A percentile compares a stretch with the other conserved stretches of the same genome.
Conservation (phyloP, 2,888 invertebrate species). For the Portevinia maculata region DNA sequence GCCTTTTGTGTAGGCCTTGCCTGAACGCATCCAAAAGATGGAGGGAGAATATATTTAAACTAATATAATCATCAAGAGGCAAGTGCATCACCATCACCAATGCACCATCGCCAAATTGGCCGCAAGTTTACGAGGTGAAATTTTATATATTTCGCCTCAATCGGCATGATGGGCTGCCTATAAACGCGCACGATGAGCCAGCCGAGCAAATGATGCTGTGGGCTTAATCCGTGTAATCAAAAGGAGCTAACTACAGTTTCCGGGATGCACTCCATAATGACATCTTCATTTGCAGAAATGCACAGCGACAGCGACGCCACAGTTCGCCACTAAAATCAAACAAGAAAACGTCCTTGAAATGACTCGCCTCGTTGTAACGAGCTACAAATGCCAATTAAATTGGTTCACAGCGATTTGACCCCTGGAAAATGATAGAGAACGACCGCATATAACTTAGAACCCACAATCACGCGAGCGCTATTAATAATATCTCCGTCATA, state of each 20-base stretch:
- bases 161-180: conserved; percentile 33
- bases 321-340: not conserved
- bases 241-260: conserved; percentile 54
- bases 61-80: conserved; percentile 66
- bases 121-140: conserved; percentile 70
- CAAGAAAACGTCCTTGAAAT: conserved; percentile 42
- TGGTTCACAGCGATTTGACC: conserved; percentile 72
- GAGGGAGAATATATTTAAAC: conserved; percentile 41
- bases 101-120: conserved; percentile 51
- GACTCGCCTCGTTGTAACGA: conserved; percentile 63
- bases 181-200: conserved; percentile 29
- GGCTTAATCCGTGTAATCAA: conserved; percentile 49
- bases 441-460: conserved; percentile 48
- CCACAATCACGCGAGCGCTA: conserved; percentile 67
- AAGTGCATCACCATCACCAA: conserved; percentile 8
- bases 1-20: conserved; percentile 7
- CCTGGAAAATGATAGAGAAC: conserved; percentile 49
- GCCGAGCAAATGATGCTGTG: conserved; percentile 1
- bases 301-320: conserved; percentile 32
- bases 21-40: conserved; percentile 6
- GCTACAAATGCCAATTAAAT: conserved; percentile 73
- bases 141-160: conserved; percentile 39
- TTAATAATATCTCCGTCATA: conserved; percentile 72
- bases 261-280: conserved; percentile 48
- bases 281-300: conserved; percentile 57